Evolutionary conservation across 1,140 invertebrate genomes (phyloP), one percentile per base, ranked within the genome.

Genomic region (Magallana gigas): DNA sequence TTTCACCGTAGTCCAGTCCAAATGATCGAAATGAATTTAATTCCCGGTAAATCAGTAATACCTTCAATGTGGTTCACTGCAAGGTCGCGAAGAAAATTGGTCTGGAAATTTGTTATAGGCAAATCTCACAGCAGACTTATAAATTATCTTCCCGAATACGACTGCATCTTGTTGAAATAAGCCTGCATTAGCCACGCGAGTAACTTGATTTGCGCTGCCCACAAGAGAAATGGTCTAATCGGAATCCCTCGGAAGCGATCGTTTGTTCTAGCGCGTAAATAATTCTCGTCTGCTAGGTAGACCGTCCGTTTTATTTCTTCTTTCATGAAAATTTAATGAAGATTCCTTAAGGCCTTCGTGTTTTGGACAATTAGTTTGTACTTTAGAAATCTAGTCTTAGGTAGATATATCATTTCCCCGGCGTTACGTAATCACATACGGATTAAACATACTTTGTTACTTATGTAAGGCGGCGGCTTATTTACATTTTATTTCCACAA

Each of bases 281-380:
- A 76, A 29, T 29, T 76, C 23, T 29, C 68, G 68, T 76, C 68
- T 76, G 23, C 68, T 76, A 29, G 23, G 8, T 29, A 29, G 36
- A 11, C 23, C 14, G 18, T 18, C 23, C 68, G 18, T 23, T 76
- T 76, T 76, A 29, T 29, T 76, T 76, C 23, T 23, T 76, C 68
- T 76, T 76, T 76, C 68, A 76, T 76, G 68, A 76, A 76, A 76
- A 29, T 76, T 76, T 76, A 76, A 76, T 76, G 68, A 29, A 76
- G 23, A 23, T 76, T 76, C 68, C 23, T 29, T 29, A 3, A 12
- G 68, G 68, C 68, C 12, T 76, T 76, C 68, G 68, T 76, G 68
- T 76, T 29, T 76, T 76, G 68, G 68, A 76, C 68, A 76, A 76
- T 76, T 76, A 23, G 23, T 76, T 76, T 76, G 68, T 76, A 76